Base-by-base conservation (phyloP, 2,113 vertebrate species). In the Poecile atricapillus region DNA sequence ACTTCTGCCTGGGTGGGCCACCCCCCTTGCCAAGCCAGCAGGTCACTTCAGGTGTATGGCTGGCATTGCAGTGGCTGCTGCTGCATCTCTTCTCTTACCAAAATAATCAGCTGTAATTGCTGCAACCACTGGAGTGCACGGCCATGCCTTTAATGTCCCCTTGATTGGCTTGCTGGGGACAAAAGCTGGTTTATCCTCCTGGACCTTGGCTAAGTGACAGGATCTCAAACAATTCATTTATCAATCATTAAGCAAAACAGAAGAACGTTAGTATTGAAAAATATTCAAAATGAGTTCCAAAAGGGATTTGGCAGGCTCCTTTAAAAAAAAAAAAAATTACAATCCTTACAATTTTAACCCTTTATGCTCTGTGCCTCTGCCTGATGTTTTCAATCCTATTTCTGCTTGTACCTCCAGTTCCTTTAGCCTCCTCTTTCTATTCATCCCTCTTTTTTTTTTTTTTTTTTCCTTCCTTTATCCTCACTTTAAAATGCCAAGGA, bases 161-260 rank as follows among this genome's bases (percentile, higher is more conserved):
- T 65, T 39, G 20, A 30, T 73, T 79, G 16, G 10, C 28, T 64
- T 83, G 27, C 65, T 56, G 43, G 31, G 67, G 14, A 77, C 46
- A 85, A 70, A 92, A 46, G 23, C 6, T 62, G 0, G 44, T 94
- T 87, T 4, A 6, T 56, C 39, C 15, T 84, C 22, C 50, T 63
- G 27, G 18, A 46, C 31, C 68, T 77, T 63, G 94, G 63, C 70
- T 76, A 31, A 50, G 50, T 35, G 37, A 31, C 71, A 94, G 60
- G n/a, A 31, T 18, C 28, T 53, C 49, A 62, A 75, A 94, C 83
- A 91, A 87, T 93, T 65, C 11, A 8, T 89, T 55, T 89, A 82
- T 94, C 73, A 92, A 56, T 62, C 65, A 87, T 60, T 49, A 71
- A 87, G 81, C 53, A 62, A 95, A 95, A 60, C 10, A 73, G 44